Evolutionary conservation across 1,140 invertebrate species (phyloP).

Genomic region (Zaprionus nigranus): DNA sequence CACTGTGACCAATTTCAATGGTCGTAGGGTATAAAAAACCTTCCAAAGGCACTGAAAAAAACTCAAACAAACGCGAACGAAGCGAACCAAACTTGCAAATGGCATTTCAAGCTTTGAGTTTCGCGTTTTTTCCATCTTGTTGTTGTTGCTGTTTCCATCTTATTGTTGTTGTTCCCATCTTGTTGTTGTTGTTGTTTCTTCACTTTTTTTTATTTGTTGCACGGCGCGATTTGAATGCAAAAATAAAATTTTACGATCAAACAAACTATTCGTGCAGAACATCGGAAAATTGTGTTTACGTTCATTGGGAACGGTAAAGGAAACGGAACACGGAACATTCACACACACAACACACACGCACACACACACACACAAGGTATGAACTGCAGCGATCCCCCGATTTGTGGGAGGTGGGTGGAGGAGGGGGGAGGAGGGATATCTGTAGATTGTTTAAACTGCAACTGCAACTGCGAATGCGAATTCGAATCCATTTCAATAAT

Average conservation of each 20-base stretch:
- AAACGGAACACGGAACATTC: constrained; percentile 42
- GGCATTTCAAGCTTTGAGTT: constrained; percentile 44
- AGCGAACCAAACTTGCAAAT: constrained; percentile 50
- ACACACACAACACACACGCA: constrained; percentile 2
- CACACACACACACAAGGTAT: too few species aligned
- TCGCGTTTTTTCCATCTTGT: neutral
- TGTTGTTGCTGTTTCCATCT: neutral
- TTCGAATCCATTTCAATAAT: constrained; percentile 81
- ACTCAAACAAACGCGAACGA: neutral
- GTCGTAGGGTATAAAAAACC: neutral
- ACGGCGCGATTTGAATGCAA: constrained; percentile 73
- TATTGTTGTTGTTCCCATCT: neutral
- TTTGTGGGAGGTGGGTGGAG: neutral
- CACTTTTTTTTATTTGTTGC: constrained; percentile 49
- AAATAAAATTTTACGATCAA: constrained; percentile 82
- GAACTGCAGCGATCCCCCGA: neutral
- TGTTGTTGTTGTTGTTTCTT: neutral
- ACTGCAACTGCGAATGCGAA: constrained; percentile 35
- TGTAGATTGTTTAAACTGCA: neutral
- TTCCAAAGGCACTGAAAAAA: neutral
- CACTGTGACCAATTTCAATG: neutral
- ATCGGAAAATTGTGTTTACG: constrained; percentile 79
- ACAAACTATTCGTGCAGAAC: constrained; percentile 82
- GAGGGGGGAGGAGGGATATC: neutral
- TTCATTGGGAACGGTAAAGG: constrained; percentile 58